phyloP scores from a whole-genome alignment of 2,113 vertebrate species.

The Paratilapia polleni region DNA sequence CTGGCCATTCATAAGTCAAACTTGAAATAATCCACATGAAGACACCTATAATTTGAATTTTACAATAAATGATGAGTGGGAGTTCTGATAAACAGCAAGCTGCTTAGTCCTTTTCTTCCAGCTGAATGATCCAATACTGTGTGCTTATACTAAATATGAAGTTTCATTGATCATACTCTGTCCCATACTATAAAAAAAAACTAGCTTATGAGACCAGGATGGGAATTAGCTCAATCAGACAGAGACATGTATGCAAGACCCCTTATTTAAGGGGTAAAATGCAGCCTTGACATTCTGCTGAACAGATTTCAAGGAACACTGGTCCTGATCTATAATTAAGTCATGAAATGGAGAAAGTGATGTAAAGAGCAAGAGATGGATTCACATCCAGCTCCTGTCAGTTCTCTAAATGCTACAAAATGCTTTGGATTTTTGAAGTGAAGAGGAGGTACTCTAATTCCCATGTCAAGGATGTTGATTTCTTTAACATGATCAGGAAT shows the following conservation, averaged over 20 bases:
- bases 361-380: not conserved
- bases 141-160: not conserved
- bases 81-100: no score
- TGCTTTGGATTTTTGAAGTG: not conserved
- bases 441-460: slow-evolving; percentile 10
- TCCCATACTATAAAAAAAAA: not conserved
- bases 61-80: no score
- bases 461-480: not conserved
- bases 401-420: not conserved
- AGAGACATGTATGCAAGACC: not conserved
- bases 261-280: not conserved
- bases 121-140: not conserved
- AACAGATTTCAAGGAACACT: slow-evolving; percentile 5
- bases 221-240: not conserved
- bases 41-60: not conserved
- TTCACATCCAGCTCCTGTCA: slow-evolving; percentile 10
- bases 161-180: not conserved
- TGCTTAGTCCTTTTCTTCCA: not conserved
- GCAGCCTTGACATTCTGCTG: not conserved
- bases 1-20: not conserved
- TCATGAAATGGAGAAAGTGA: not conserved
- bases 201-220: not conserved
- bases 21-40: not conserved
- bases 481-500: not conserved
- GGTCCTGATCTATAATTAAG: slow-evolving; percentile 10